Percentiles rank a stretch among this genome's conserved stretches.
Evolutionary conservation across 2,113 vertebrate genomes (phyloP).

Genomic region (Gavia stellata): DNA sequence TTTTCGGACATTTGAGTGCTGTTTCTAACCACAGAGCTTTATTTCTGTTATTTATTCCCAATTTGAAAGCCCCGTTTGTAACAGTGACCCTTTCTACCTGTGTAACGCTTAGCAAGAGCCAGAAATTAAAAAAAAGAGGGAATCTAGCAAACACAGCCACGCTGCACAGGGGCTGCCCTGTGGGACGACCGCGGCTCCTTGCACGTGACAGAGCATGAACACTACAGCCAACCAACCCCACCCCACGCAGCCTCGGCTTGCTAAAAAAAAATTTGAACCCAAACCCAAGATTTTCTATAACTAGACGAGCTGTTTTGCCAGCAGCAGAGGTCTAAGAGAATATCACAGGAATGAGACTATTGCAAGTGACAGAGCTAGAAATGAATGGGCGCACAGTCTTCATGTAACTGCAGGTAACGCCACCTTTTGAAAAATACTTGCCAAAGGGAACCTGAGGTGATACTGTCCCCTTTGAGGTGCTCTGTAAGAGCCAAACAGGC

Average conservation of each 20-base stretch:
- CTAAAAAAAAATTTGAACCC: background rate
- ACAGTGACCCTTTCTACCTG: background rate
- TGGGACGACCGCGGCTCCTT: background rate
- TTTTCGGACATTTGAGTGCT: background rate
- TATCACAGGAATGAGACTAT: background rate
- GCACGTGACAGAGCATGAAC: background rate
- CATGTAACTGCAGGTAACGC: too few species aligned
- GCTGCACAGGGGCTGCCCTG: background rate
- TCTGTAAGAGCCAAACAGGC: background rate
- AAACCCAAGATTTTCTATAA: background rate
- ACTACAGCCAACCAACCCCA: background rate
- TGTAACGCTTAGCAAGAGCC: background rate
- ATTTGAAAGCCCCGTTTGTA: background rate
- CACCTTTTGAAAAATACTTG: background rate
- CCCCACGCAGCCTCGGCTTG: background rate
- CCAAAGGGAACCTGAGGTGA: rapidly evolving
- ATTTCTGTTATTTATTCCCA: background rate
- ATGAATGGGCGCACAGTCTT: background rate
- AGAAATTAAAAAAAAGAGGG: background rate
- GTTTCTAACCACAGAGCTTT: background rate
- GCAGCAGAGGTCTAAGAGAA: background rate
- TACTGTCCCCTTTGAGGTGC: background rate
- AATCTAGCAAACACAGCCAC: background rate
- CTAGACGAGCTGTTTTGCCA: background rate
- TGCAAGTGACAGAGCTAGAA: background rate